Conservation (phyloP, 2,797 vertebrate genomes). For the Enteromius thamalakanensis region DNA sequence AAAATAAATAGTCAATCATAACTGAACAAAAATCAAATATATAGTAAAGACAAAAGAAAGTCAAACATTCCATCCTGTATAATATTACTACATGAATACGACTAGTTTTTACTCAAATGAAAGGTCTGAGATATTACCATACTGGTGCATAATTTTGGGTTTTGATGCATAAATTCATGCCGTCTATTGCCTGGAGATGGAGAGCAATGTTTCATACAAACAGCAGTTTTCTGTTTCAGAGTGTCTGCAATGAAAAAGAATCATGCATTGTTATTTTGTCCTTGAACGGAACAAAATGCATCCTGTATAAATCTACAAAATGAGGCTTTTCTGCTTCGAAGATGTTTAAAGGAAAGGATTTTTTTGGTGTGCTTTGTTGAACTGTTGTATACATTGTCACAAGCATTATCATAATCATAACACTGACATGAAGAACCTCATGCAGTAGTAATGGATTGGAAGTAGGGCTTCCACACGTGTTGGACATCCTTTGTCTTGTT, state of each 20-base stretch:
- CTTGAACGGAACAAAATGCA: constrained; percentile 50
- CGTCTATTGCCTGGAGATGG: constrained; percentile 29
- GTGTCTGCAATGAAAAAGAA: constrained; percentile 47
- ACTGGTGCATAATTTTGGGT: constrained; percentile 32
- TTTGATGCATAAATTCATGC: constrained; percentile 37
- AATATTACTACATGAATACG: background rate
- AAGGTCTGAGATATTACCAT: constrained; percentile 40
- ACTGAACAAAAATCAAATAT: background rate
- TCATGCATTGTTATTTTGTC: constrained; percentile 53
- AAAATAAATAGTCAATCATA: background rate
- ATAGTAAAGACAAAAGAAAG: background rate
- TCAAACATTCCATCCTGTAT: constrained; percentile 1
- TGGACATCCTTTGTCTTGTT: background rate
- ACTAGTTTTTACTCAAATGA: constrained; percentile 35
- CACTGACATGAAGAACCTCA: constrained; percentile 1
- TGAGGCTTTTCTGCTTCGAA: background rate
- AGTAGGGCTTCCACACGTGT: background rate
- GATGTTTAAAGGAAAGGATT: background rate
- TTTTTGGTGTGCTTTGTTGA: constrained; percentile 1
- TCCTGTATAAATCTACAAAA: constrained; percentile 44
- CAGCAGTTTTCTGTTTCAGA: constrained; percentile 43
- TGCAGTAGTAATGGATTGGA: background rate
- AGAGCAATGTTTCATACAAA: constrained; percentile 35
- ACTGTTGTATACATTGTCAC: background rate
- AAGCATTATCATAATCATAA: background rate